Evolutionary conservation across 2,113 vertebrate genomes (phyloP), one percentile per base, ranked within the genome.

Genomic region (Eolophus roseicapilla): DNA sequence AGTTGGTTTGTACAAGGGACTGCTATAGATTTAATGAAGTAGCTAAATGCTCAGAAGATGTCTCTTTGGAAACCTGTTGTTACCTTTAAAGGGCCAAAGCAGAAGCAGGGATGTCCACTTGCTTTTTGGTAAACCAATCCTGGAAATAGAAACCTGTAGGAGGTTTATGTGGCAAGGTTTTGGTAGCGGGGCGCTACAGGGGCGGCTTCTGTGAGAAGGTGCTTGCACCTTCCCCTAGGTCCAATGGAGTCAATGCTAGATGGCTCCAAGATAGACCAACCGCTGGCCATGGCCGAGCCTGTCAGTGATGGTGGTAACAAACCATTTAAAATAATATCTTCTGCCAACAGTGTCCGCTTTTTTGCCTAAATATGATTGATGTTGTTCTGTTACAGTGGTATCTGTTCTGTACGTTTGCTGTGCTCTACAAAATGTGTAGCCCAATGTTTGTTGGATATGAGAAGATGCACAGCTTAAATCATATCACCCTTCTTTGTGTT

Each of bases 231-330:
- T n/a, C 12, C 31, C 7, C 19, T 6, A 9, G 13, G 68, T 59
- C 25, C 3, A 2, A 35, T 3, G 25, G 1, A 65, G 39, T 44
- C 73, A 68, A 11, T 17, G 27, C 13, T 41, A 68, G 47, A 11
- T 0, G 0, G 37, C 53, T 68, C 33, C 46, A 74, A 46, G 41
- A 74, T 0, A 1, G 60, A 50, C 24, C 41, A 9, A 5, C 17
- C 1, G 3, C 24, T 57, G 35, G 4, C 10, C 29, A 41, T 59
- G 43, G 49, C 46, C 0, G 0, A 74, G 28, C 12, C 41, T 13
- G 24, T 25, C 78, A 79, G 31, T 2, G 7, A 7, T 8, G 7
- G 23, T 27, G 44, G 24, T 23, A 1, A 44, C 6, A 41, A 70
- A 83, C 49, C 65, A 13, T 57, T 93, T 29, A 10, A 81, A 73